Evolutionary conservation across 1,140 invertebrate species (phyloP).

Genomic region (Procambarus virginalis): DNA sequence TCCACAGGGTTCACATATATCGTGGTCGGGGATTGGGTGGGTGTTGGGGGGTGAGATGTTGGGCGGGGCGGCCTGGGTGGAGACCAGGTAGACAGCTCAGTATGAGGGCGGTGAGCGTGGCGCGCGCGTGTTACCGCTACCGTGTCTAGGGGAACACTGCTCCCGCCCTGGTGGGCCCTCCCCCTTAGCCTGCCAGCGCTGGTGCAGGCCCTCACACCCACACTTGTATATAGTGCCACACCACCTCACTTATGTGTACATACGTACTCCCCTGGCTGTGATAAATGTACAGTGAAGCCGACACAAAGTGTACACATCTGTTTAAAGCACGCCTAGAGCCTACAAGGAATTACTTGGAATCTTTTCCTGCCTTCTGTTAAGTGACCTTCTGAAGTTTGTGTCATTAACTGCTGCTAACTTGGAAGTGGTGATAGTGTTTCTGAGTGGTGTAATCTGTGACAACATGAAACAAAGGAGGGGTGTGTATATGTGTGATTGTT

Average conservation of each 20-base stretch:
- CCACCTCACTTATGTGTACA: slow-evolving; percentile 9
- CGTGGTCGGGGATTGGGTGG: neutral
- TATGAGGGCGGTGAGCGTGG: slow-evolving; percentile 7
- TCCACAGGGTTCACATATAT: neutral
- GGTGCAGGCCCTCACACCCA: neutral
- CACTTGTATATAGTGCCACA: neutral
- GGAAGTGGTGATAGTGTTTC: no score
- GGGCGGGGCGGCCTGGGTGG: neutral
- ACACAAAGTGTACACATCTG: neutral
- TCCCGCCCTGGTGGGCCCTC: neutral
- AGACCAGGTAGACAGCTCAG: slow-evolving; percentile 7
- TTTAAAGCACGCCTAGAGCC: neutral
- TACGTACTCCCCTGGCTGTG: neutral
- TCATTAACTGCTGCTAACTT: no score
- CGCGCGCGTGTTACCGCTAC: neutral
- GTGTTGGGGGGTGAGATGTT: neutral
- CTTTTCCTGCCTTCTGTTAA: neutral
- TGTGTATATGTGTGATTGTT: no score
- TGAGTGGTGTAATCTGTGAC: no score
- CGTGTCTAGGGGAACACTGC: neutral
- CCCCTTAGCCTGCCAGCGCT: neutral
- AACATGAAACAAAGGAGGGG: no score
- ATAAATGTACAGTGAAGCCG: neutral
- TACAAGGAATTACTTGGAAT: neutral
- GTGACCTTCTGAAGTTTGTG: neutral